Base-by-base conservation (phyloP, 2,888 invertebrate genomes). In the Polymixis lichenea region DNA sequence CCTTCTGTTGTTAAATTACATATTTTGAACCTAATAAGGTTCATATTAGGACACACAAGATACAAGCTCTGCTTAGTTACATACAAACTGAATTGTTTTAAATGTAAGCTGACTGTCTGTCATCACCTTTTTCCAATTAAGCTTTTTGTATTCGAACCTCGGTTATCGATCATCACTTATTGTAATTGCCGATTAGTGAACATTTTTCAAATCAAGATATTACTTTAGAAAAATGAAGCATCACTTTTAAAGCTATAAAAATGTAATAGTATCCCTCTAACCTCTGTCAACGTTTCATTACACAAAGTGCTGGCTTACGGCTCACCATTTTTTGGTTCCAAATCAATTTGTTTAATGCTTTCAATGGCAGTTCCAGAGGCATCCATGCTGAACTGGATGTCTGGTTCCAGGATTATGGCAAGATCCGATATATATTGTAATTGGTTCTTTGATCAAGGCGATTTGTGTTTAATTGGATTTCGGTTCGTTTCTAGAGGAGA, bases 341-440 rank as follows among this genome's bases (percentile, higher is more conserved):
- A 90, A 91, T 90, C 92, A 92, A 92, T 92, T 92, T 92, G 87
- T 92, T 88, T 92, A 92, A 92, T 92, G 91, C 84, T 84, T 85
- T 77, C 79, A 87, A 89, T 82, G 87, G 88, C 83, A 87, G 86
- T 84, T 85, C 43, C 38, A 55, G 72, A 86, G 79, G 84, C 80
- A 80, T 73, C 76, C 79, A 75, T 74, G 70, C 77, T 74, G 67
- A 82, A 83, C 72, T 76, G 58, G 65, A 28, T 75, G 66, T 83
- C 78, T 86, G 75, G 67, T 65, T 64, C 38, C 72, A 61, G 77
- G 62, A 77, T 76, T 80, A 85, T 80, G 38, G 60, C n/a, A 15
- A 65, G 62, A 82, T 80, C 70, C 77, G 46, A 70, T 77, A 74
- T 77, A 78, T 61, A 85, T 66, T 72, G 68, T 84, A 84, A 82